Base-by-base conservation (phyloP, 2,888 invertebrate genomes). In the Chorisops tibialis region DNA sequence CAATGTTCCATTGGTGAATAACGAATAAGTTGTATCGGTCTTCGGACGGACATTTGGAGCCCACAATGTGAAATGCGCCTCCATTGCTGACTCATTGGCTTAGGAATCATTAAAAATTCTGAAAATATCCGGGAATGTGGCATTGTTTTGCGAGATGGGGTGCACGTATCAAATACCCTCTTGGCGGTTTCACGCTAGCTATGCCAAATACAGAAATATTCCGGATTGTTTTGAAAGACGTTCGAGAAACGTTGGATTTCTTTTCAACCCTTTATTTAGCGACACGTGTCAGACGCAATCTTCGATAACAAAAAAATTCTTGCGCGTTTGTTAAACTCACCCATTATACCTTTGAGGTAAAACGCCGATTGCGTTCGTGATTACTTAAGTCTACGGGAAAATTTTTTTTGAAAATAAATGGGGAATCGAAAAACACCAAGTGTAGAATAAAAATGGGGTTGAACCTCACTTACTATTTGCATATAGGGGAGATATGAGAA, bases 121-220 rank as follows among this genome's bases (percentile, higher is more conserved):
- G 56, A 30, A 45, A 56, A 56, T 56, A 56, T 56, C 56, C 43
- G 56, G 43, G 56, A 56, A 56, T 56, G 43, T 45, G 56, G 56
- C 43, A 30, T 56, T 56, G 56, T 56, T 56, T 9, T 19, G 18
- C n/a, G n/a, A n/a, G n/a, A n/a, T n/a, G n/a, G n/a, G n/a, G 24
- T 21, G 24, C 47, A 18, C 21, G 47, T 7, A 22, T 14, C 12
- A 43, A 14, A 35, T 30, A 43, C 43, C 45, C 56, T 45, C 18
- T 16, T 19, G 16, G 30, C 9, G 11, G 39, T 54, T 22, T 6
- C 30, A 30, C 43, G 24, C 35, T 19, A 45, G 19, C 43, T 30
- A 18, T 41, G 22, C 4, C 22, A 54, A 30, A 24, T 5, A 24
- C 4, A 24, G 24, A 24, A 24, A 7, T 2, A 30, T 30, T 2